Evolutionary conservation across 2,888 invertebrate species (phyloP), one percentile per base, ranked within the genome.

Genomic region (Calameuta pallipes): DNA sequence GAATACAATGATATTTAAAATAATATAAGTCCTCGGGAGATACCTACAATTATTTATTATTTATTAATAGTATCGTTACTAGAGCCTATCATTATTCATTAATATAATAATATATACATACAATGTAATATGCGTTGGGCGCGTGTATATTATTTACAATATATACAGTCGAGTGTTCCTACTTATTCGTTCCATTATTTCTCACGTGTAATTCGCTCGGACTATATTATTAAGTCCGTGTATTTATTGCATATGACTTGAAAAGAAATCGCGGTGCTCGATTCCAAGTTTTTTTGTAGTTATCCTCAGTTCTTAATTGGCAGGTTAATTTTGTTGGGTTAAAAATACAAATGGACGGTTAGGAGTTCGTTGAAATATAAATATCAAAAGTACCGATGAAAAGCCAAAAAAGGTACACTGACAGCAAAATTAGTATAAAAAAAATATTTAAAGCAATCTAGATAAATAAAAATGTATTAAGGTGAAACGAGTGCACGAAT

Each of bases 1-100:
- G 79, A 83, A 80, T 85, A 86, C 78, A 84, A 80, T 85, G 79
- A 86, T 83, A 85, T 82, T 84, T 82, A 84, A 86, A 86, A 86
- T 84, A 86, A 84, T 82, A 82, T 83, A 80, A 74, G 75, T 76
- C 78, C 82, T 81, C 75, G n/a, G 79, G 78, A 78, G 81, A 73
- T 80, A 78, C 73, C 80, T 83, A 82, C 82, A 84, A 85, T 82
- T 84, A 86, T 83, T 56, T 85, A 79, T 81, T 82, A 81, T 81
- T 80, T 79, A 81, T 83, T 83, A 86, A 33, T 79, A 81, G 82
- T 81, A 56, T 79, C 80, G 41, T n/a, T 75, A 77, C 81, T 80
- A 81, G 9, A 23, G 6, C 1, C 41, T 56, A 56, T 23, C 41
- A 23, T 56, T 56, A 56, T 56, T 56, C 41, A 56, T 71, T 79